A percentile compares a stretch with the other conserved stretches of the same genome.
These are phyloP conservation scores for Chrysocyon brachyurus DNA, from an alignment of 2,797 vertebrate species.

Conservation along the genomic window DNA sequence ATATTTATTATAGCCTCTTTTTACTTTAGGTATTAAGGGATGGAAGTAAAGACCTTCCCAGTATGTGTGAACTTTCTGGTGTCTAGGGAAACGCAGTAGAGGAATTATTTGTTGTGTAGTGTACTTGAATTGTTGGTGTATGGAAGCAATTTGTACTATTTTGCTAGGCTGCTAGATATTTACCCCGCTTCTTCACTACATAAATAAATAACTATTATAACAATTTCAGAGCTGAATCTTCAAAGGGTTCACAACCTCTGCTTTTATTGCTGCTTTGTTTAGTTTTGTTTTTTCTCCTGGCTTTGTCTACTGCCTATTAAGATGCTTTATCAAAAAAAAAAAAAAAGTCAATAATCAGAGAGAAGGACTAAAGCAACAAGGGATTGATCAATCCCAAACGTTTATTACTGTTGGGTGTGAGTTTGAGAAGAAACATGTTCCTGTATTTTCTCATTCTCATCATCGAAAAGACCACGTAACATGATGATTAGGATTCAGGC, in stretches of 20 bases:
- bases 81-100: neutral
- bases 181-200: neutral
- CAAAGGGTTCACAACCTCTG: neutral
- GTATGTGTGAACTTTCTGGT: neutral
- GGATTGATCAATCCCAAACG: neutral
- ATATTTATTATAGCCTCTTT: conserved; percentile 1
- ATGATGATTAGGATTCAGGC: neutral
- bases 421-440: conserved; percentile 11
- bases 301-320: neutral
- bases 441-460: neutral
- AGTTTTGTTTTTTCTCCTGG: neutral
- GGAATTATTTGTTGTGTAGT: neutral
- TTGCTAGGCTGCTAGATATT: neutral
- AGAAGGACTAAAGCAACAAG: neutral
- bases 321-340: neutral
- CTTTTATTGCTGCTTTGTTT: neutral
- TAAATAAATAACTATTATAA: neutral
- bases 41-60: neutral
- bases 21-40: neutral
- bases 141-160: neutral
- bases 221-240: neutral
- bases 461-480: neutral
- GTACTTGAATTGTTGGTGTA: neutral
- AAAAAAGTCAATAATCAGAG: neutral
- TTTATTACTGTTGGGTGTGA: neutral